Conservation (phyloP, 1,140 invertebrate species). For the Armadillidium nasatum region DNA sequence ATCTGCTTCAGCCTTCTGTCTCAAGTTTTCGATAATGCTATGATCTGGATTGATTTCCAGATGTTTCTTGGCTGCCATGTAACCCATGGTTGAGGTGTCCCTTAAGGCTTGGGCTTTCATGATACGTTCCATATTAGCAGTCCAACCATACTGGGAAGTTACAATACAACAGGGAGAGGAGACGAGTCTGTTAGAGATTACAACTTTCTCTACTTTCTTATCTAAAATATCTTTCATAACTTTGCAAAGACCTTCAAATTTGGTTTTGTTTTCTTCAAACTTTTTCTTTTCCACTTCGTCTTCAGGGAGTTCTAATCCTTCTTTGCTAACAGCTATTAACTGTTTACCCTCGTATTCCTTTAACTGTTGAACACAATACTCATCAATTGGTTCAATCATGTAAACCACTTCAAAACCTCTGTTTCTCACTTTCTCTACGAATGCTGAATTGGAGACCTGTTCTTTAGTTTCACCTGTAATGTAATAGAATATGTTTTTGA, state of each 20-base stretch:
- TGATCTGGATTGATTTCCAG: conserved; percentile 98
- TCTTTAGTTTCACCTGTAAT: conserved; percentile 95
- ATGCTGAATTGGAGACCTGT: conserved; percentile 89
- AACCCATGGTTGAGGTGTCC: conserved; percentile 95
- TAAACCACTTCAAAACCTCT: conserved; percentile 96
- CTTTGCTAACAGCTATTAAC: conserved; percentile 93
- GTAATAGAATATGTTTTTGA: conserved; percentile 96
- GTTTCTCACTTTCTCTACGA: conserved; percentile 94
- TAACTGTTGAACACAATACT: conserved; percentile 96
- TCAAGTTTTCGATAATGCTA: conserved; percentile 82
- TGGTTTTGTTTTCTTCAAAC: conserved; percentile 88
- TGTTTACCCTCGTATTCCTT: conserved; percentile 96
- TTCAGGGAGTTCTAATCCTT: conserved; percentile 92
- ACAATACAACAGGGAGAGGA: conserved; percentile 98
- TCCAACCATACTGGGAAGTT: conserved; percentile 97
- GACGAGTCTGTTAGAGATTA: conserved; percentile 86
- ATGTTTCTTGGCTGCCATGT: conserved; percentile 96
- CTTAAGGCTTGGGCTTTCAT: conserved; percentile 96
- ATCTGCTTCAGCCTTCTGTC: conserved; percentile 86
- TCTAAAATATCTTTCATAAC: conserved; percentile 96
- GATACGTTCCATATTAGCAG: conserved; percentile 99
- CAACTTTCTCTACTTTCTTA: conserved; percentile 95
- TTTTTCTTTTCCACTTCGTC: conserved; percentile 96
- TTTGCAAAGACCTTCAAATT: conserved; percentile 92
- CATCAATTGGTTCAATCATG: conserved; percentile 98